A percentile compares a stretch with the other conserved stretches of the same genome.
phyloP scores from a whole-genome alignment of 2,888 invertebrate genomes.

The Xestia c-nigrum region DNA sequence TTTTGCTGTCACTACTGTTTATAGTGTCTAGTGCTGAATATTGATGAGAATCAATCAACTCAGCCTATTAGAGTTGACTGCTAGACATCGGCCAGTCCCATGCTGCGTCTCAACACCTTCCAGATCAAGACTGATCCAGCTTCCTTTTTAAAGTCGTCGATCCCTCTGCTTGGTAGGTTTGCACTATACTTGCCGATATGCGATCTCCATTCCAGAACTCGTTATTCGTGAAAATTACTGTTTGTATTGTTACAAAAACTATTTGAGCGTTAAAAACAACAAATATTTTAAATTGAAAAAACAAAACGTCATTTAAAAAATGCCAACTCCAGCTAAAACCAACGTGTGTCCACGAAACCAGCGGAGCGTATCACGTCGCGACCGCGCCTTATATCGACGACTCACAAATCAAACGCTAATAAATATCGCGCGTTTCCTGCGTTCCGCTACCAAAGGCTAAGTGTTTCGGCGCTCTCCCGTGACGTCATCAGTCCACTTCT shows the following conservation, averaged over 20 bases:
- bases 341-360: slow-evolving; percentile 64
- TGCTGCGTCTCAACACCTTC: background rate
- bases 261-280: background rate
- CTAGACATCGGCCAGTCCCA: background rate
- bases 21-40: background rate
- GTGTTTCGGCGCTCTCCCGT: slow-evolving; percentile 61
- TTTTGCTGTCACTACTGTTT: too few relatives aligned
- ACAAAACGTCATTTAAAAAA: slow-evolving; percentile 33
- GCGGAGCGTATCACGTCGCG: slow-evolving; percentile 82
- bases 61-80: background rate
- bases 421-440: slow-evolving; percentile 87
- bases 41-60: background rate
- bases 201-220: background rate
- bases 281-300: slow-evolving; percentile 6
- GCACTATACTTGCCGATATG: background rate
- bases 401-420: slow-evolving; percentile 89
- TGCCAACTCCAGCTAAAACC: slow-evolving; percentile 31
- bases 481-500: slow-evolving; percentile 61
- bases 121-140: background rate
- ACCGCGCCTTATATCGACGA: slow-evolving; percentile 85
- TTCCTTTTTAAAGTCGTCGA: background rate
- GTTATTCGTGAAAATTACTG: background rate
- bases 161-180: background rate
- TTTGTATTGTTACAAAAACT: background rate
- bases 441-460: slow-evolving; percentile 67